These are phyloP conservation scores for Meganola albula DNA, from an alignment of 2,888 invertebrate genomes.

Conservation along the genomic window DNA sequence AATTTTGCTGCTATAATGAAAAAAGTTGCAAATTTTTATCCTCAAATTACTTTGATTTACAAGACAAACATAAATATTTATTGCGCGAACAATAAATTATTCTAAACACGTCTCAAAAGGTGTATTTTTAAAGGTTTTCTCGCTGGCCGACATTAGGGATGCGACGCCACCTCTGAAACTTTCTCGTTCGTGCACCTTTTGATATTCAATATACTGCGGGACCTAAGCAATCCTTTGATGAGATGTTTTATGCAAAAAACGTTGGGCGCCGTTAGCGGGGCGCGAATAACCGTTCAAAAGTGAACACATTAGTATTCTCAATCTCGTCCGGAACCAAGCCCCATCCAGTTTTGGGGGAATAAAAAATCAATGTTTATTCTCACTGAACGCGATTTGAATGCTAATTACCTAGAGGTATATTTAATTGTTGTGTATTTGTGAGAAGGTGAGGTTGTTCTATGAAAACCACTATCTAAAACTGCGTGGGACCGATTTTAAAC, in stretches of 20 bases:
- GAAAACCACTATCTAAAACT: slow-evolving; percentile 24
- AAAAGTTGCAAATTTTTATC: slow-evolving; percentile 17
- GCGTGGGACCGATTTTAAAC: too few species aligned
- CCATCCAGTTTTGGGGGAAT: slow-evolving; percentile 69
- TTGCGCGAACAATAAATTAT: slow-evolving; percentile 53
- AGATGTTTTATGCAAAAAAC: slow-evolving; percentile 79
- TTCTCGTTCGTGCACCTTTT: slow-evolving; percentile 70
- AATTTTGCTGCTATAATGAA: not conserved
- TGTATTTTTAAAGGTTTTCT: slow-evolving; percentile 74
- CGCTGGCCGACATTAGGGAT: slow-evolving; percentile 65
- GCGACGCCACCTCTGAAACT: slow-evolving; percentile 61
- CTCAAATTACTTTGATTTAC: slow-evolving; percentile 35
- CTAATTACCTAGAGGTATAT: slow-evolving; percentile 67
- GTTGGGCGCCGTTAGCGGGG: slow-evolving; percentile 69
- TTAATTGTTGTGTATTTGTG: slow-evolving; percentile 70
- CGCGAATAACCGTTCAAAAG: slow-evolving; percentile 74
- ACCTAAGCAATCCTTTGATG: slow-evolving; percentile 77
- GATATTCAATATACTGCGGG: slow-evolving; percentile 76
- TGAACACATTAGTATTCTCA: slow-evolving; percentile 75
- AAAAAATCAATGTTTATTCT: slow-evolving; percentile 78
- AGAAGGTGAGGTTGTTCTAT: slow-evolving; percentile 48
- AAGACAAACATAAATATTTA: slow-evolving; percentile 28
- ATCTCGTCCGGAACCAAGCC: slow-evolving; percentile 51
- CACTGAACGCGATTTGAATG: slow-evolving; percentile 68
- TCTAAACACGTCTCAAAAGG: slow-evolving; percentile 68